Base-by-base conservation (phyloP, 2,888 invertebrate genomes). In the Drosophila flavopinicola region DNA sequence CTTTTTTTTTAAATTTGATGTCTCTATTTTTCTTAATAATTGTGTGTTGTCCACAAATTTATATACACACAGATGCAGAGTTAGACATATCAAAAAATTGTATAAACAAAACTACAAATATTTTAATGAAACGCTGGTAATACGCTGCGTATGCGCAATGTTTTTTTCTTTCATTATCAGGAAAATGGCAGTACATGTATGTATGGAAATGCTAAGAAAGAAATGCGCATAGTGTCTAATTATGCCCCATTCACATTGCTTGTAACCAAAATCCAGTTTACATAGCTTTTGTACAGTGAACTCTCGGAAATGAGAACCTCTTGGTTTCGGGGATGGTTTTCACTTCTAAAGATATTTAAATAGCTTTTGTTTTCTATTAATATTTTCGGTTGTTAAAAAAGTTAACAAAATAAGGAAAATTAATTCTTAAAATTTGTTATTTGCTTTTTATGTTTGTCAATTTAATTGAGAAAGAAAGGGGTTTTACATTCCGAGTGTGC, bases 101-200 rank as follows among this genome's bases (percentile, higher is more conserved):
- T 59, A 53, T 30, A 66, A 82, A 63, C 48, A 38, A 85, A 75
- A 66, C 63, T 85, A 66, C 38, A 63, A 66, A 51, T 67, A 52
- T 54, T 30, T 44, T 51, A 57, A 59, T 75, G 78, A 78, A 74
- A 76, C 78, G 54, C 64, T 64, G n/a, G 63, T 69, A 53, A 52
- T 52, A 66, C 51, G 30, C 61, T 49, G 60, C 69, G 66, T 61
- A 70, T 65, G 60, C 44, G 54, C 35, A 71, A 58, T 77, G 44
- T 39, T 47, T 9, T 44, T 27, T 17, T 17, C n/a, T 42, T 17
- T 39, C 41, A 6, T 33, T 37, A 53, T 32, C 60, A 52, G 48
- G 37, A 64, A 56, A 82, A 82, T 83, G 78, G 79, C 78, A 79
- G 78, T 85, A 35, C 32, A 51, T 20, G n/a, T n/a, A 10, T 47